Base-by-base conservation (phyloP, 2,888 invertebrate genomes). In the Aromia moschata region DNA sequence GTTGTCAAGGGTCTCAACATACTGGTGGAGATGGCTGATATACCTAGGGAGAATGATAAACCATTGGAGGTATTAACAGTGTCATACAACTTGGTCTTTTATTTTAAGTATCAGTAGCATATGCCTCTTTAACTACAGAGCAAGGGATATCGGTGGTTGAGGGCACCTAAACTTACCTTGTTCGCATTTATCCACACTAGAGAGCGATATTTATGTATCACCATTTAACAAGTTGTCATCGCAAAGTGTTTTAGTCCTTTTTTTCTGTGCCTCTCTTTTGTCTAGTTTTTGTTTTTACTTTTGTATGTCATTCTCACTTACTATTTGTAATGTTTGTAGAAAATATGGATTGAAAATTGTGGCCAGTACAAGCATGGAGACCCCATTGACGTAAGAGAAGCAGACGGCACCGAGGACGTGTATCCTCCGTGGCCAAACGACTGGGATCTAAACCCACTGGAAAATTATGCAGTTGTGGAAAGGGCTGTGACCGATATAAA, bases 361-460 rank as follows among this genome's bases (percentile, higher is more conserved):
- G 95, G 94, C 0, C 91, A 93, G 80, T 82, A 86, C 1, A 74
- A 77, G 54, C 77, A 79, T 0, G 85, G 83, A 0, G 83, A 85
- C 57, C 81, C 85, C 62, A 92, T 91, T 88, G 87, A 86, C 45
- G 81, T 89, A 16, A 81, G 82, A 58, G 90, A 91, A 74, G 82
- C 82, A 46, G 94, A 94, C 75, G 90, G 87, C 17, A 88, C 90
- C 0, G 79, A 81, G 4, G 94, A 95, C 78, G 75, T 81, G 2
- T 86, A 89, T 74, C 91, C 94, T 0, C 89, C 92, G 2, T 90
- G 87, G 81, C 94, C 94, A 0, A 86, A 86, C 58, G 95, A 95
- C 77, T 89, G 87, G 84, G 82, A 85, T 38, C 40, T 56, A 9
- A 45, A 62, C 12, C 12, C 46, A 12, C 58, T 68, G 9, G 43